Conservation (phyloP, 2,797 vertebrate genomes). For the Onychomys torridus region DNA sequence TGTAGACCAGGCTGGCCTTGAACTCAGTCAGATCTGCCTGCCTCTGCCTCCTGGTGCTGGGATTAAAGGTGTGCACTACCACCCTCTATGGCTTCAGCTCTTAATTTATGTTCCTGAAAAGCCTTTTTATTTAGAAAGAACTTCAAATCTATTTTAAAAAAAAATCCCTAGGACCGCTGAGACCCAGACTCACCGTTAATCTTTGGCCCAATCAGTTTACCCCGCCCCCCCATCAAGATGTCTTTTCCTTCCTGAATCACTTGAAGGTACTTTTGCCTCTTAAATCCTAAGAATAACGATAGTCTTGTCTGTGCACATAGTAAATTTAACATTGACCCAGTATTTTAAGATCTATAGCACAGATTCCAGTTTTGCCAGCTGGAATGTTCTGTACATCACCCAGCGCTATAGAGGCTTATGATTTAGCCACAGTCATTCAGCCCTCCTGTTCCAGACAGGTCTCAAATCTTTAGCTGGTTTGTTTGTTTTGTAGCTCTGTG, state of each 20-base stretch:
- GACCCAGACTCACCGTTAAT: background rate
- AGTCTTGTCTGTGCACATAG: background rate
- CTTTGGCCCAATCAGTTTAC: background rate
- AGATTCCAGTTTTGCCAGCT: background rate
- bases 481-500: too few species aligned
- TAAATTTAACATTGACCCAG: background rate
- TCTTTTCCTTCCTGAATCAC: background rate
- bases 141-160: background rate
- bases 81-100: background rate
- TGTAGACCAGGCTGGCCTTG: background rate
- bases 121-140: constrained; percentile 34
- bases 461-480: background rate
- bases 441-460: background rate
- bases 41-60: background rate
- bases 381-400: background rate
- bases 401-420: background rate
- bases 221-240: background rate
- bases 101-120: background rate
- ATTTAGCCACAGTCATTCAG: background rate
- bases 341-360: background rate
- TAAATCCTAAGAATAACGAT: background rate
- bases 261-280: background rate
- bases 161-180: background rate
- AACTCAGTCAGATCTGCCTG: background rate
- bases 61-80: background rate